These are phyloP conservation scores for Cyrtorhinus lividipennis DNA, from an alignment of 1,140 invertebrate genomes.

Conservation along the genomic window DNA sequence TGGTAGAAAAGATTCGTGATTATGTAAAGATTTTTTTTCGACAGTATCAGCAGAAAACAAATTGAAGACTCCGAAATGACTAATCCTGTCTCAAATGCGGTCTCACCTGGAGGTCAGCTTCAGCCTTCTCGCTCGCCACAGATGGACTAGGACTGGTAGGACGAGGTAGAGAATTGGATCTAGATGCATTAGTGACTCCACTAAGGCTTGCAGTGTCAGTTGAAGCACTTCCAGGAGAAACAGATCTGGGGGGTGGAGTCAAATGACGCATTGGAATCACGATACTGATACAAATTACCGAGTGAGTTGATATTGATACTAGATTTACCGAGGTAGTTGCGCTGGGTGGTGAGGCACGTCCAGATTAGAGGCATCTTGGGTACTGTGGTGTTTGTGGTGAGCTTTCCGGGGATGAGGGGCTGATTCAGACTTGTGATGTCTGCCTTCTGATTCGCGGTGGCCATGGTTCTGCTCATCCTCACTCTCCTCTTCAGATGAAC, in stretches of 20 bases:
- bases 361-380: constrained; percentile 7
- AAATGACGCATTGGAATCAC: constrained; percentile 7
- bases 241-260: constrained; percentile 33
- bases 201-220: constrained; percentile 45
- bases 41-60: not conserved
- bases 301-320: not conserved
- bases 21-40: not conserved
- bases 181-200: constrained; percentile 22
- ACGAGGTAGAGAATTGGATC: constrained; percentile 48
- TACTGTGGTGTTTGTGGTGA: constrained; percentile 27
- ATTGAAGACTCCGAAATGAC: too few relatives aligned
- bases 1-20: not conserved
- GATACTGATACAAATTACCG: not conserved
- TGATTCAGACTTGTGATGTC: constrained; percentile 26
- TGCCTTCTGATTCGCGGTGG: constrained; percentile 21
- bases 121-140: constrained; percentile 59
- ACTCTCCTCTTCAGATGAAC: constrained; percentile 74
- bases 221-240: constrained; percentile 46
- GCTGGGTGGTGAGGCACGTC: constrained; percentile 19
- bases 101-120: constrained; percentile 47
- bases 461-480: constrained; percentile 60
- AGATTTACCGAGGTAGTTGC: constrained; percentile 29
- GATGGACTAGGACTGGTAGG: constrained; percentile 72
- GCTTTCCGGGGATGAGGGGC: constrained; percentile 25
- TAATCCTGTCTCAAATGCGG: too few relatives aligned